Evolutionary conservation across 2,888 invertebrate genomes (phyloP).

Genomic region (Mycalesis mineus): DNA sequence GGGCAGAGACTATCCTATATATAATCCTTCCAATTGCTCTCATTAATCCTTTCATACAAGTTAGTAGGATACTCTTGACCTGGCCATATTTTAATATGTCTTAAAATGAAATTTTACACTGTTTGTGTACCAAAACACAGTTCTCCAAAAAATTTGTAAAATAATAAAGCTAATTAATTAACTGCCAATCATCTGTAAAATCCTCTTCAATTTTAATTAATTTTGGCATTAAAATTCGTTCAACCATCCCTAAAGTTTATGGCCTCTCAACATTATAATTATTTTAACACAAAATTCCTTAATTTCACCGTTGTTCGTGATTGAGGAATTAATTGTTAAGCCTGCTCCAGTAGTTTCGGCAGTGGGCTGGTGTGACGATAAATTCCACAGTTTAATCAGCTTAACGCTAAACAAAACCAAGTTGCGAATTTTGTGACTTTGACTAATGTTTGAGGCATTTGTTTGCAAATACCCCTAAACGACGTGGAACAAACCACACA

Average conservation of each 20-base stretch:
- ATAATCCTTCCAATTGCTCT: no score
- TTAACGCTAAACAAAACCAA: not conserved
- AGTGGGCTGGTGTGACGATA: not conserved
- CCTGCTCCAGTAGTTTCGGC: constrained; percentile 5
- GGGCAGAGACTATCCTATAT: no score
- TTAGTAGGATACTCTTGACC: no score
- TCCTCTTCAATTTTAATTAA: not conserved
- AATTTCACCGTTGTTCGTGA: not conserved
- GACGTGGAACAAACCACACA: no score
- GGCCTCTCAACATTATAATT: not conserved
- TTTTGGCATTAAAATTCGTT: not conserved
- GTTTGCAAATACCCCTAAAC: not conserved
- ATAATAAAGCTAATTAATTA: not conserved
- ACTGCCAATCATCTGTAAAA: constrained; percentile 1
- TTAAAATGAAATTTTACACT: no score
- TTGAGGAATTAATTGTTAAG: constrained; percentile 4
- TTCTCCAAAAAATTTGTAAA: not conserved
- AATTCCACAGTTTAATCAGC: constrained; percentile 4
- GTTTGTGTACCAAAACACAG: no score
- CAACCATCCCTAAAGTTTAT: not conserved
- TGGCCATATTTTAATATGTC: no score
- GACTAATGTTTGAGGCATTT: not conserved
- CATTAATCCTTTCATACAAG: no score
- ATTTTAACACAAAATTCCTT: constrained; percentile 3
- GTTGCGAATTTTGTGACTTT: not conserved